Conservation (phyloP, 2,113 vertebrate species). For the Caloenas nicobarica region DNA sequence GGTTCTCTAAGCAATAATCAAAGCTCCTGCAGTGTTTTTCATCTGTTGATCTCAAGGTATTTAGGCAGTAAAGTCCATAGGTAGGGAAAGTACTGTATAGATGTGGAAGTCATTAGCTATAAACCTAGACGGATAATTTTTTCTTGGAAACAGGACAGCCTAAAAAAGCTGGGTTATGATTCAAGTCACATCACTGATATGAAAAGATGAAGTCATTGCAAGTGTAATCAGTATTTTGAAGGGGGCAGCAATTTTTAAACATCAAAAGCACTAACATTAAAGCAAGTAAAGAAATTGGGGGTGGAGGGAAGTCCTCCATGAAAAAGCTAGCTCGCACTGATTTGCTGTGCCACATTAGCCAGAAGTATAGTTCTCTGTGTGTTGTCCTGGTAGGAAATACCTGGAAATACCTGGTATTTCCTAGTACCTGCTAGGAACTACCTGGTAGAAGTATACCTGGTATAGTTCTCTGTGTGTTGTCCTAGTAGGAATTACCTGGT, state of each 20-base stretch:
- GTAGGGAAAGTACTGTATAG: background rate
- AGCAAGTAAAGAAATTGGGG: background rate
- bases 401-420: background rate
- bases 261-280: conserved; percentile 8
- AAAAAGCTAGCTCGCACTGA: background rate
- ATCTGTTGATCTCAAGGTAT: background rate
- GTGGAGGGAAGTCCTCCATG: background rate
- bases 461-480: background rate
- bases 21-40: background rate
- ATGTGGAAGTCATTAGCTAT: conserved; percentile 9
- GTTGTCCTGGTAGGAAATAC: background rate
- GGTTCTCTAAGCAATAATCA: background rate
- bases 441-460: too few species aligned
- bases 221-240: background rate
- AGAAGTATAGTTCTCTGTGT: background rate
- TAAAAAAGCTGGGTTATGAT: background rate
- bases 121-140: background rate
- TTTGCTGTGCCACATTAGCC: background rate
- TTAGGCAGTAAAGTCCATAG: background rate
- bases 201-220: conserved; percentile 8
- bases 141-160: background rate
- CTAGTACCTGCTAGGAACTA: too few species aligned
- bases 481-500: background rate
- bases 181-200: background rate
- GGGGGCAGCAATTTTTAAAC: background rate